Evolutionary conservation across 2,888 invertebrate species (phyloP), one percentile per base, ranked within the genome.

Genomic region (Stenolophus ochropezus): DNA sequence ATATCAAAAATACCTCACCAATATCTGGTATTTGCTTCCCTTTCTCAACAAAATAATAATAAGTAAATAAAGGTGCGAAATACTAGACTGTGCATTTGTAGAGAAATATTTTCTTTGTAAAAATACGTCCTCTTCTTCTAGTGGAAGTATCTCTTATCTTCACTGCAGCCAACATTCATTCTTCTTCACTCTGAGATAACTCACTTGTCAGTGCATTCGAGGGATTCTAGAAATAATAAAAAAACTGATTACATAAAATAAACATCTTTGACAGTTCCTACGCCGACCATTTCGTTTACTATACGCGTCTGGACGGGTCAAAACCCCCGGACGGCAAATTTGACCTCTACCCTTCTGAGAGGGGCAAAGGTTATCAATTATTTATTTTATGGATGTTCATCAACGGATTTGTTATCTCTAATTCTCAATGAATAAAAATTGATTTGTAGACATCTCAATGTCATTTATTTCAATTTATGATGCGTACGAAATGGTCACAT

Each of bases 1-100:
- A 65, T 78, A 78, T 78, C 78, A 78, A 78, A 78, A 78, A 78
- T 78, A 78, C 78, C 78, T 42, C 51, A 65, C 65, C 42, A 18
- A 53, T 75, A 16, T 78, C 42, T 25, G 20, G 21, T 74, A 51
- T 53, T 25, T 42, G 16, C 53, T 8, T 74, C 27, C 74, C 21
- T 74, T 53, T 21, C 49, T 20, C 47, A 58, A 78, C 47, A 61
- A 61, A 78, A 33, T 18, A 16, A n/a, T n/a, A 14, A 18, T 69
- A 69, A 69, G 65, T 73, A 73, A 73, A 73, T 47, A 73, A 73
- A 23, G 47, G 69, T 61, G 58, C 53, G 14, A 49, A 76, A 27
- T 42, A 20, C 33, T 58, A 42, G 23, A 56, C 75, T 27, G 75
- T 53, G 75, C 56, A 25, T 23, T n/a, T 8, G 23, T 23, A 58